Percentiles rank a stretch among this genome's conserved stretches.
phyloP scores from a whole-genome alignment of 2,888 invertebrate genomes.

The Ariolimax columbianus region DNA sequence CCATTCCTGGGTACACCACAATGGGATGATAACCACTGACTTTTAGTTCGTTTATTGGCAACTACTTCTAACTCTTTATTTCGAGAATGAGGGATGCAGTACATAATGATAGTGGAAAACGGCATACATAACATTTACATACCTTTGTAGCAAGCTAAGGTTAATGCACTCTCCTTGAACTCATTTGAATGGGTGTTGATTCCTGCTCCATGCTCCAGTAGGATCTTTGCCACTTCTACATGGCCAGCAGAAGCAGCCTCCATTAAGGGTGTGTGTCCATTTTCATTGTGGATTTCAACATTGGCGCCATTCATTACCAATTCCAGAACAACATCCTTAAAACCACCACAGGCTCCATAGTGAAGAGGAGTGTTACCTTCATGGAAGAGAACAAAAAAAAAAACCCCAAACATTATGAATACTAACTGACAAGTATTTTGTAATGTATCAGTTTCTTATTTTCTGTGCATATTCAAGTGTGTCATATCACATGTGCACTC shows the following conservation, averaged over 20 bases:
- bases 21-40: too few relatives aligned
- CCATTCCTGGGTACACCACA: too few relatives aligned
- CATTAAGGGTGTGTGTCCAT: slow-evolving; percentile 94
- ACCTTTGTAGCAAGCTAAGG: slow-evolving; percentile 95
- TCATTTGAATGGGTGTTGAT: slow-evolving; percentile 99
- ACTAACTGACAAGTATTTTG: too few relatives aligned
- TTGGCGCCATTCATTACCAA: slow-evolving; percentile 93
- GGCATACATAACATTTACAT: slow-evolving; percentile 24
- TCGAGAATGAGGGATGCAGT: too few relatives aligned
- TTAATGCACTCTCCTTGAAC: slow-evolving; percentile 98
- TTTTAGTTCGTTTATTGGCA: too few relatives aligned
- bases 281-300: slow-evolving; percentile 99
- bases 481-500: too few relatives aligned
- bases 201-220: slow-evolving; percentile 95
- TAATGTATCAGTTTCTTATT: too few relatives aligned
- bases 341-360: slow-evolving; percentile 86
- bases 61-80: too few relatives aligned
- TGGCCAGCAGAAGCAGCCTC: slow-evolving; percentile 80
- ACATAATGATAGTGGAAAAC: too few relatives aligned
- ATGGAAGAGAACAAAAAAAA: too few relatives aligned
- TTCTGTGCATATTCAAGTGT: too few relatives aligned
- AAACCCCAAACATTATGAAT: too few relatives aligned
- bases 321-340: slow-evolving; percentile 91
- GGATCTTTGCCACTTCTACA: slow-evolving; percentile 82
- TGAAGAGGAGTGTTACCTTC: slow-evolving; percentile 88